These are phyloP conservation scores for Caenorhabditis remanei DNA, from an alignment of 1,140 invertebrate genomes.

Conservation along the genomic window DNA sequence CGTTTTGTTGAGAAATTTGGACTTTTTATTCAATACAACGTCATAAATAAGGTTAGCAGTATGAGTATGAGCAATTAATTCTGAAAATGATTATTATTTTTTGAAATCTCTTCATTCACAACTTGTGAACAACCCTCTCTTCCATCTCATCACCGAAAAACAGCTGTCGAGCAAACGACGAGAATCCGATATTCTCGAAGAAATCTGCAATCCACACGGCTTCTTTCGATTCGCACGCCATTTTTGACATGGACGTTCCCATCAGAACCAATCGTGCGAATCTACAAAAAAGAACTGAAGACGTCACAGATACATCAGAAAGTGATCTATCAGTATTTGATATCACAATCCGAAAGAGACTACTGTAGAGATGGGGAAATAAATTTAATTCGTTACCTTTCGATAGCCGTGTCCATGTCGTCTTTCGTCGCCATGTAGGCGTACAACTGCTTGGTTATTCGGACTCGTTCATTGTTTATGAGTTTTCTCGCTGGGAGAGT, in stretches of 20 bases:
- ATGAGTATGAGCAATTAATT: too few species aligned
- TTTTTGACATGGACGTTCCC: conserved; percentile 77
- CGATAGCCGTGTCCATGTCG: conserved; percentile 73
- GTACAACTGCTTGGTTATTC: conserved; percentile 76
- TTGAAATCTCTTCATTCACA: neutral
- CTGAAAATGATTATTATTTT: too few species aligned
- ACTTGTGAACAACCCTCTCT: neutral
- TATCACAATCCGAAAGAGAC: neutral
- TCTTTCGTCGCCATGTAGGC: conserved; percentile 72
- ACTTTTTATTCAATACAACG: too few species aligned
- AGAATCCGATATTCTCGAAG: conserved; percentile 75
- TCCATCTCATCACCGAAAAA: conserved; percentile 72
- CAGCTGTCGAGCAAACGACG: conserved; percentile 72
- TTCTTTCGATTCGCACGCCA: conserved; percentile 77
- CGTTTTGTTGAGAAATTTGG: too few species aligned
- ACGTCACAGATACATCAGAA: neutral
- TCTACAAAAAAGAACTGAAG: conserved; percentile 3
- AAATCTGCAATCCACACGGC: conserved; percentile 77
- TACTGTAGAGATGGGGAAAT: neutral
- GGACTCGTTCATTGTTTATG: conserved; percentile 67
- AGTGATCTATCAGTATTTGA: conserved; percentile 1
- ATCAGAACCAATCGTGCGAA: conserved; percentile 71
- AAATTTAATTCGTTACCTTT: conserved; percentile 65
- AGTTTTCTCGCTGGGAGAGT: conserved; percentile 51
- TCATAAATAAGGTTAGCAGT: too few species aligned